These are phyloP conservation scores for Formica selysi DNA, from an alignment of 1,140 invertebrate genomes.

Conservation along the genomic window DNA sequence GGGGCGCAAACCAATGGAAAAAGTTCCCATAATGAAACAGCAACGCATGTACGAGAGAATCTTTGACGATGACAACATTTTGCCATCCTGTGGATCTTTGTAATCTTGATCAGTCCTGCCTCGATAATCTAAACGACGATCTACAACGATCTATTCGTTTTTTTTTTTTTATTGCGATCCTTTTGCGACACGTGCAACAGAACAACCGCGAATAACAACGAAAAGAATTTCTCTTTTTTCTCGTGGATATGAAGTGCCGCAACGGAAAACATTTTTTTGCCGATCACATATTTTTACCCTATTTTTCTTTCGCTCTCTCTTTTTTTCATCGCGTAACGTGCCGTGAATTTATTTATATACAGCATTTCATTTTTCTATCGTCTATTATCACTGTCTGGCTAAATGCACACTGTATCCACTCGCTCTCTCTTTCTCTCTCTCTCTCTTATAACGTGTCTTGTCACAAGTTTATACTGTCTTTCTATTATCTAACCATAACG, in stretches of 20 bases:
- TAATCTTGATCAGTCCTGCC: slow-evolving; percentile 84
- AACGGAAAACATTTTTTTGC: slow-evolving; percentile 61
- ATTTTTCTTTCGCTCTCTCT: slow-evolving; percentile 40
- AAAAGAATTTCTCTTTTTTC: slow-evolving; percentile 69
- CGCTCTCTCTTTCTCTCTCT: background rate
- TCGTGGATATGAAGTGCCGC: slow-evolving; percentile 84
- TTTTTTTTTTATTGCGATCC: slow-evolving; percentile 36
- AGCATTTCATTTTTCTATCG: slow-evolving; percentile 39
- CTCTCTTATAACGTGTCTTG: slow-evolving; percentile 33
- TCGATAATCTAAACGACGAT: slow-evolving; percentile 38
- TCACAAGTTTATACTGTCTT: slow-evolving; percentile 53
- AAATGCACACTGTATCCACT: slow-evolving; percentile 41
- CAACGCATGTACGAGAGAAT: background rate
- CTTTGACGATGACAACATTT: slow-evolving; percentile 19
- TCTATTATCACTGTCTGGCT: slow-evolving; percentile 37
- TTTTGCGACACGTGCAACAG: slow-evolving; percentile 1
- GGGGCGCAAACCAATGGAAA: slow-evolving; percentile 12
- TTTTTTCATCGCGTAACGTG: slow-evolving; percentile 27
- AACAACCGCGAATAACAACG: background rate
- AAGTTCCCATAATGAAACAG: background rate
- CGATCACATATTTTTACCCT: slow-evolving; percentile 34
- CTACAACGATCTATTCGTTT: background rate
- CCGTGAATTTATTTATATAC: slow-evolving; percentile 32
- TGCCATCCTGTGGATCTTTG: slow-evolving; percentile 51
- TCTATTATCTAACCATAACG: slow-evolving; percentile 61